Conservation (phyloP, 30 jellyfish, hydroid and myxozoan species). For the Aurelia sp. region DNA sequence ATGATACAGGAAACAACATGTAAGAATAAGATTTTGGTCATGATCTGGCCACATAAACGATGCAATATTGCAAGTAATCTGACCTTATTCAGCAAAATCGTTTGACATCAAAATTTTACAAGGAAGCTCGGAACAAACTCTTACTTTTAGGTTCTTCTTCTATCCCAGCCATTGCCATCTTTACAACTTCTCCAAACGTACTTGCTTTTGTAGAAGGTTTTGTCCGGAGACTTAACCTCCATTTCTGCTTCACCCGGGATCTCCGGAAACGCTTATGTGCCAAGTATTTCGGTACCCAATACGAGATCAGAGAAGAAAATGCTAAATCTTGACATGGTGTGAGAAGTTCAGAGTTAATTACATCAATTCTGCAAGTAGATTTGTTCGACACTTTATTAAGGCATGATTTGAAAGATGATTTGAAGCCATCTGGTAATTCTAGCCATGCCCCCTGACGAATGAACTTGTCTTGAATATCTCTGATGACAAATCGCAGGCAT, state of each 20-base stretch:
- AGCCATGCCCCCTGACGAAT: slow-evolving; percentile 73
- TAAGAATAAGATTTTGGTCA: too few relatives aligned
- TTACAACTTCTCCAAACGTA: too few relatives aligned
- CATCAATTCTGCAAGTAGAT: neutral
- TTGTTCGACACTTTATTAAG: neutral
- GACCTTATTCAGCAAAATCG: too few relatives aligned
- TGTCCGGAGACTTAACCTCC: slow-evolving; percentile 39
- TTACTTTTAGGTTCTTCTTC: too few relatives aligned
- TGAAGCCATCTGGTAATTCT: slow-evolving; percentile 57
- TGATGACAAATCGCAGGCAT: slow-evolving; percentile 76
- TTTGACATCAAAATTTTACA: too few relatives aligned
- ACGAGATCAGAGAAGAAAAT: slow-evolving; percentile 40
- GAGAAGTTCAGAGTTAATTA: slow-evolving; percentile 20
- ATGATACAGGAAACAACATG: too few relatives aligned
- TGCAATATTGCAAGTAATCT: too few relatives aligned
- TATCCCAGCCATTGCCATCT: too few relatives aligned
- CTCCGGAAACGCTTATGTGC: slow-evolving; percentile 51
- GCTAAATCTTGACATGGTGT: slow-evolving; percentile 51
- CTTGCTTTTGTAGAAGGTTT: too few relatives aligned
- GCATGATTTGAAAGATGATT: slow-evolving; percentile 5
- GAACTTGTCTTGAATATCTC: slow-evolving; percentile 78
- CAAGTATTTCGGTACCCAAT: slow-evolving; percentile 92
- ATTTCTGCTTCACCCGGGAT: neutral
- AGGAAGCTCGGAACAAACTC: too few relatives aligned
- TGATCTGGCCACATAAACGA: too few relatives aligned